Percentiles rank a stretch among this genome's conserved stretches.
Conservation (phyloP, 2,888 invertebrate genomes). For the Latheticus oryzae region DNA sequence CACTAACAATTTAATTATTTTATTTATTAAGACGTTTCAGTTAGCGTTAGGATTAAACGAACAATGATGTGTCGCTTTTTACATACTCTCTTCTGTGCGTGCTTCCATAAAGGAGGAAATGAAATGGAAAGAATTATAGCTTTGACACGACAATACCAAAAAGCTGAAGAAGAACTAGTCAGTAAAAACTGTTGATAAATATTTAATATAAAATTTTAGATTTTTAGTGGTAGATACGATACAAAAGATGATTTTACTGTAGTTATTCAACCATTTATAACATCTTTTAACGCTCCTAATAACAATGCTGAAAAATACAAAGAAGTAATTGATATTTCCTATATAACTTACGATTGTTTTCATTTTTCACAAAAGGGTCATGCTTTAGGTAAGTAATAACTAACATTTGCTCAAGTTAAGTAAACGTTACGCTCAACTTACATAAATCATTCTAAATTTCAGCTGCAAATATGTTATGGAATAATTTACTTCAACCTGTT, state of each 20-base stretch:
- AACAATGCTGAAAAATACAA: slow-evolving; percentile 62
- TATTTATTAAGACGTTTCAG: slow-evolving; percentile 73
- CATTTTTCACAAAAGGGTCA: slow-evolving; percentile 86
- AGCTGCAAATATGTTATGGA: slow-evolving; percentile 81
- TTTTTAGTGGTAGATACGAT: slow-evolving; percentile 75
- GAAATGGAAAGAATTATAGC: slow-evolving; percentile 71
- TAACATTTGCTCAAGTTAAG: background rate
- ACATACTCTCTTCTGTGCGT: slow-evolving; percentile 78
- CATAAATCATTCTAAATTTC: slow-evolving; percentile 43
- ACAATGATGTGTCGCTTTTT: slow-evolving; percentile 77
- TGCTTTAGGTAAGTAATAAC: slow-evolving; percentile 72
- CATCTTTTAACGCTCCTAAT: slow-evolving; percentile 74
- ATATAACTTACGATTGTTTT: slow-evolving; percentile 82
- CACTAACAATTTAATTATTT: slow-evolving; percentile 1
- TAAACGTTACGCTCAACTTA: background rate
- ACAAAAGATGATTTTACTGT: slow-evolving; percentile 77
- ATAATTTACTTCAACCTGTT: slow-evolving; percentile 78
- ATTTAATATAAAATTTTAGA: slow-evolving; percentile 59
- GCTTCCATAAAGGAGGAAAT: slow-evolving; percentile 74
- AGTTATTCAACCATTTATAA: slow-evolving; percentile 79
- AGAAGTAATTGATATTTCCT: slow-evolving; percentile 75
- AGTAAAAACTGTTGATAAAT: slow-evolving; percentile 60
- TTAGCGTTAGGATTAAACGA: slow-evolving; percentile 73
- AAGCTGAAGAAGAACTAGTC: slow-evolving; percentile 74
- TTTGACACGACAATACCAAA: slow-evolving; percentile 74